These are phyloP conservation scores for Epinephelus awoara DNA, from an alignment of 2,797 vertebrate genomes.

Conservation along the genomic window DNA sequence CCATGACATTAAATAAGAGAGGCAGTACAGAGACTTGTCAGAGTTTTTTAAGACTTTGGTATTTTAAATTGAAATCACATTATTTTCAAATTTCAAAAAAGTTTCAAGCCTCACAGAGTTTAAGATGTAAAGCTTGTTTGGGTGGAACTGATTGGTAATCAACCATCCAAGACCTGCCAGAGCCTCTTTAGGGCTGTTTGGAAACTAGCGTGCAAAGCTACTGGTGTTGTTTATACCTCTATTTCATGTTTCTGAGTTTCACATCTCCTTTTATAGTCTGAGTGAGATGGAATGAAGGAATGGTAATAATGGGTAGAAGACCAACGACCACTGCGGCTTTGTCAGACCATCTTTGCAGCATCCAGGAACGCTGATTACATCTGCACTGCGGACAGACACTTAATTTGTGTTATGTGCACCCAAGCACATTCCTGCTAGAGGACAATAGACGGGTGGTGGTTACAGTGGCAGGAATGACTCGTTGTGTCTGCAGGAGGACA, in stretches of 20 bases:
- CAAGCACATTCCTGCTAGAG: constrained; percentile 70
- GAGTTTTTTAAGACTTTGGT: constrained; percentile 52
- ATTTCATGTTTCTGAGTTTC: constrained; percentile 62
- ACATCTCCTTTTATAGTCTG: constrained; percentile 64
- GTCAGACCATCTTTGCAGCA: constrained; percentile 56
- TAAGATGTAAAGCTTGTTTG: constrained; percentile 14
- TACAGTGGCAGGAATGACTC: constrained; percentile 65
- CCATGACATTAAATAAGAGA: constrained; percentile 57
- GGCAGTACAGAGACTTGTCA: constrained; percentile 47
- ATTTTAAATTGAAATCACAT: constrained; percentile 45
- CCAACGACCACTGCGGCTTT: constrained; percentile 61
- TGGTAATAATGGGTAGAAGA: constrained; percentile 59
- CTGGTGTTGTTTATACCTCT: constrained; percentile 59
- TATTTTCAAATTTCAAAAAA: constrained; percentile 25
- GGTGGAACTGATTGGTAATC: constrained; percentile 30
- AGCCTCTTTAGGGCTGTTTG: constrained; percentile 39
- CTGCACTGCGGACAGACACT: constrained; percentile 61
- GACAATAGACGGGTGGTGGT: constrained; percentile 70
- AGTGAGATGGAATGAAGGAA: constrained; percentile 60
- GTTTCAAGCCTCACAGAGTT: neutral
- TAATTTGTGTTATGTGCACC: constrained; percentile 61
- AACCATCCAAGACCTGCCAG: constrained; percentile 36
- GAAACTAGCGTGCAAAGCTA: constrained; percentile 52
- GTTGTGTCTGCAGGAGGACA: constrained; percentile 49
- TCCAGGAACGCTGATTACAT: constrained; percentile 67